A percentile compares a stretch with the other conserved stretches of the same genome.
Evolutionary conservation across 2,888 invertebrate genomes (phyloP).

Genomic region (Drymonia ruficornis): DNA sequence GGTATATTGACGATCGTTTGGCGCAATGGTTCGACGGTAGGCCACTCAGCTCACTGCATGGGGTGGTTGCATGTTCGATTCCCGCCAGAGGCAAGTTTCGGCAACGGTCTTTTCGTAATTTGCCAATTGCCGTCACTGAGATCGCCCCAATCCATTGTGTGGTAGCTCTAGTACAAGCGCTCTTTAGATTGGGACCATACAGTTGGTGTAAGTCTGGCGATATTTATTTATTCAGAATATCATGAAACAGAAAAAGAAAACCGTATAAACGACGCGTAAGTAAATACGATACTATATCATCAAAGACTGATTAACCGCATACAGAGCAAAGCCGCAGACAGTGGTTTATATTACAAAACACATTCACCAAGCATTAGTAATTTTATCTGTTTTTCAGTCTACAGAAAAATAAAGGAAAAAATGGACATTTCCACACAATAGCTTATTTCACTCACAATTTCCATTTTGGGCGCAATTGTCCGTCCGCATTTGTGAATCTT

Average conservation of each 20-base stretch:
- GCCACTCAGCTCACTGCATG: too few species aligned
- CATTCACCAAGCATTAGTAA: conserved; percentile 3
- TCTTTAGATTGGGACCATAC: too few species aligned
- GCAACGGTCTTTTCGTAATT: too few species aligned
- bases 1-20: too few species aligned
- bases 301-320: conserved; percentile 1
- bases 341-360: conserved; percentile 1
- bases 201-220: too few species aligned
- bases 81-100: too few species aligned
- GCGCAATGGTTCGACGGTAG: too few species aligned
- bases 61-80: too few species aligned
- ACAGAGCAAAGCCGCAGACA: neutral
- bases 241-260: neutral
- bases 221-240: too few species aligned
- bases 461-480: conserved; percentile 12
- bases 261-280: neutral
- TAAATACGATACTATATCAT: neutral
- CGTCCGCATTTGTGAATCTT: conserved; percentile 15
- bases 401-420: neutral
- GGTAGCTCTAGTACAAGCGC: too few species aligned
- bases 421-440: conserved; percentile 6
- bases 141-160: too few species aligned
- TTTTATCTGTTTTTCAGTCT: neutral
- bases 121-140: too few species aligned
- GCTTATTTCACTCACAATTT: conserved; percentile 8